phyloP scores from a whole-genome alignment of 2,797 vertebrate species.

The Pipistrellus pipistrellus region DNA sequence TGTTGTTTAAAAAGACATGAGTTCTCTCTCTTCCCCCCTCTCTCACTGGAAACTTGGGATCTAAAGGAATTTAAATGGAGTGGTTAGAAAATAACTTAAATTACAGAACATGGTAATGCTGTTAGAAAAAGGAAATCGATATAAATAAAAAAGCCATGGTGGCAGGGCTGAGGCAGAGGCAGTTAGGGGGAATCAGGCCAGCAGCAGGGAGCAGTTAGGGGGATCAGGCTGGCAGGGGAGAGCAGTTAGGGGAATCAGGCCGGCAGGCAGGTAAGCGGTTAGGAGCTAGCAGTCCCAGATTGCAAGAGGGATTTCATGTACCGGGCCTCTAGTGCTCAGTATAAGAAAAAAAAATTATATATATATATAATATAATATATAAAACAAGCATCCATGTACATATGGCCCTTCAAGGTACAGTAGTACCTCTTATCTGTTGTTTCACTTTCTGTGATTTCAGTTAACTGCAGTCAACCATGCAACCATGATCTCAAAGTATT shows the following conservation, averaged over 20 bases:
- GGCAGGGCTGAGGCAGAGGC: too few species aligned
- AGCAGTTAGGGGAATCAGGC: too few species aligned
- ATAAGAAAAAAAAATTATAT: not conserved
- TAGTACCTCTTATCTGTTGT: not conserved
- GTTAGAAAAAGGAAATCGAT: not conserved
- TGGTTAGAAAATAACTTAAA: slow-evolving; percentile 34
- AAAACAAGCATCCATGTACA: not conserved
- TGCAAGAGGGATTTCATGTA: too few species aligned
- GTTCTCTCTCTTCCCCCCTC: not conserved
- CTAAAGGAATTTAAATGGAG: slow-evolving; percentile 31
- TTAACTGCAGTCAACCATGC: not conserved
- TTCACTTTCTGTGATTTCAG: not conserved
- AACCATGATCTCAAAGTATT: not conserved
- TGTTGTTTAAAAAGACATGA: not conserved
- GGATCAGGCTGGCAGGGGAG: too few species aligned
- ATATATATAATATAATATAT: not conserved
- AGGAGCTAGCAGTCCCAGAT: too few species aligned
- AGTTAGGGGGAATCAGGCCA: too few species aligned
- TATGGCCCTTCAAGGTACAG: not conserved
- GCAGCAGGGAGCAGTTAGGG: too few species aligned
- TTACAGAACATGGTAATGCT: not conserved
- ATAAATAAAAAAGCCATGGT: not conserved
- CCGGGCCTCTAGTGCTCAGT: not conserved
- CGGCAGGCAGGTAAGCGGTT: too few species aligned
- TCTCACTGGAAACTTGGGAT: not conserved